Evolutionary conservation across 30 jellyfish, hydroid and myxozoan species (phyloP), one percentile per base, ranked within the genome.

Genomic region (Clytia hemisphaerica): DNA sequence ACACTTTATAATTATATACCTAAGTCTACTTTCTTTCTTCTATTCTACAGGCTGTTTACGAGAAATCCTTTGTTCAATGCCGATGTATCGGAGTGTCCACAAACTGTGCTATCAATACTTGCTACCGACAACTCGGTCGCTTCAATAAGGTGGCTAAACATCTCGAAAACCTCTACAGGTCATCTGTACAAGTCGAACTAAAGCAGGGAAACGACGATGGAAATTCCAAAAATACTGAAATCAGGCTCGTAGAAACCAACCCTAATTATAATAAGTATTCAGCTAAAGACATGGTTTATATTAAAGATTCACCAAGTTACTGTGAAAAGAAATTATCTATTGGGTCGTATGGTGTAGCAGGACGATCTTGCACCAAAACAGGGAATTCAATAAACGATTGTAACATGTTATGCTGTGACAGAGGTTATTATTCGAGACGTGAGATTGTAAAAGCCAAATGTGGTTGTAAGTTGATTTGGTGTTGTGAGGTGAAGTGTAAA

Each of bases 41-140:
- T 69, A 44, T 53, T 32, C 61, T 61, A 28, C 35, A 88, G 97
- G 97, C 97, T 4, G 76, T 88, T 21, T 73, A 80, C 80, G 83
- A 82, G 53, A 75, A 88, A 51, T 88, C 97, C 22, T 75, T 75
- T 44, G 81, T 88, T 27, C 95, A 75, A 58, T 88, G 97, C 85
- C 87, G 97, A 21, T 88, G 97, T 58, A 95, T 80, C 46, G 97
- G 97, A 4, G 73, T 88, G 25, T 80, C 97, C 36, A 88, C 80
- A 40, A 93, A 93, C 61, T 88, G 97, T 47, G 92, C 97, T 1
- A 63, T 83, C 15, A 88, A 88, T 46, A 88, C 93, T 4, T 88
- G 97, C 60, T 82, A 88, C 61, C 90, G 97, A 26, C 97, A 88
- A 70, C 93, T 88, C 19, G 83, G 92, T 27, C 84, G 76, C 24